Evolutionary conservation across 2,888 invertebrate genomes (phyloP).

Genomic region (Chrysina gloriosa): DNA sequence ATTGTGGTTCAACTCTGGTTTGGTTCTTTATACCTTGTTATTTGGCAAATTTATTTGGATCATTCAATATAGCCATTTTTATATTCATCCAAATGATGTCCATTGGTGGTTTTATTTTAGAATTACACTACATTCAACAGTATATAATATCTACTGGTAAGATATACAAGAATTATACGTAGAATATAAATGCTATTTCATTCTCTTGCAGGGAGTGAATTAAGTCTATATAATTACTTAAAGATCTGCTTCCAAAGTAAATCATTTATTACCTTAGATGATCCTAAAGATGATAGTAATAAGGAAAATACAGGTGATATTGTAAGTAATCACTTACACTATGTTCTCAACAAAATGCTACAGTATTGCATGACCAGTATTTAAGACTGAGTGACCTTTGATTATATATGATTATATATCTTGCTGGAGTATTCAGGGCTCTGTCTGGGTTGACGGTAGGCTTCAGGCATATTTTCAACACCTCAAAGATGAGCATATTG

Average conservation of each 20-base stretch:
- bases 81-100: constrained; percentile 75
- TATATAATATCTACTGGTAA: constrained; percentile 67
- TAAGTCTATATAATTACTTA: constrained; percentile 36
- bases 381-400: too few relatives aligned
- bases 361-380: too few relatives aligned
- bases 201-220: constrained; percentile 30
- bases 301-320: not conserved
- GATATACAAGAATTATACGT: not conserved
- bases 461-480: too few relatives aligned
- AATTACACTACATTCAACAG: constrained; percentile 71
- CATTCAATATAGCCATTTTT: constrained; percentile 82
- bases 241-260: constrained; percentile 32
- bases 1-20: constrained; percentile 75
- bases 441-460: too few relatives aligned
- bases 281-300: not conserved
- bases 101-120: constrained; percentile 73
- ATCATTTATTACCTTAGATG: constrained; percentile 4
- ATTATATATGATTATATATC: too few relatives aligned
- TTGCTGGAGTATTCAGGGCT: too few relatives aligned
- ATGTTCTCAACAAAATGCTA: too few relatives aligned
- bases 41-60: constrained; percentile 79
- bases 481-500: too few relatives aligned
- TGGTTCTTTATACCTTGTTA: constrained; percentile 85
- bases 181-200: not conserved
- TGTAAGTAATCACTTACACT: too few relatives aligned